Evolutionary conservation across 2,797 vertebrate species (phyloP), one percentile per base, ranked within the genome.

Genomic region (Mycteria americana): DNA sequence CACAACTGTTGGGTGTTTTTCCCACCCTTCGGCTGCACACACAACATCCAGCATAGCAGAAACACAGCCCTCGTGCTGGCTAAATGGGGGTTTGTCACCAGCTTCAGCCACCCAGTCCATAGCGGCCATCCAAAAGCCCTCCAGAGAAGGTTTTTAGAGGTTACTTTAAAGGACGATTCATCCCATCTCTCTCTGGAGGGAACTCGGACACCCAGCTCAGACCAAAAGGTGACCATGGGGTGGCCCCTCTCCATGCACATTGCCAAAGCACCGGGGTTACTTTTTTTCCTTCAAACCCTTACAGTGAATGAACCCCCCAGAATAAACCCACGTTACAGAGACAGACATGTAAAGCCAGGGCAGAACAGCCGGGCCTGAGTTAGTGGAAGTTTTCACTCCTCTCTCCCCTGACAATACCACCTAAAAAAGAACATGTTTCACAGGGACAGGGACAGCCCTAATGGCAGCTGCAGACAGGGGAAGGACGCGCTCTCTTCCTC

Each of bases 171-270:
- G 28, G 24, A 56, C n/a, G 13, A 13, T 13, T 46, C 13, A 31
- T 22, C 28, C 27, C 33, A 13, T 30, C 19, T 31, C 57, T 83
- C 19, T 18, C 45, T 37, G 23, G 35, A 56, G 18, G 21, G 18
- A 51, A 21, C 51, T 11, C 37, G 18, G 64, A 35, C 3, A 5
- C 37, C 37, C 37, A 39, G 37, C 37, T 39, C 37, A 39, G 57
- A 31, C 4, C 31, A n/a, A 33, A 56, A 28, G 0, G 0, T 22
- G 35, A 21, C 6, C 28, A 23, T 1, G 2, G 24, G 7, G 13
- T 24, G 4, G 8, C 17, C 14, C 22, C 37, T 41, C 17, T 41
- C 33, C 45, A 2, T 0, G 6, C 53, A 35, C 7, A 3, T 2
- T 31, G 59, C 39, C 33, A 2, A 25, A 59, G 30, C 60, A 62